A percentile compares a stretch with the other conserved stretches of the same genome.
Conservation (phyloP, 1,140 invertebrate genomes). For the Papilio xuthus region DNA sequence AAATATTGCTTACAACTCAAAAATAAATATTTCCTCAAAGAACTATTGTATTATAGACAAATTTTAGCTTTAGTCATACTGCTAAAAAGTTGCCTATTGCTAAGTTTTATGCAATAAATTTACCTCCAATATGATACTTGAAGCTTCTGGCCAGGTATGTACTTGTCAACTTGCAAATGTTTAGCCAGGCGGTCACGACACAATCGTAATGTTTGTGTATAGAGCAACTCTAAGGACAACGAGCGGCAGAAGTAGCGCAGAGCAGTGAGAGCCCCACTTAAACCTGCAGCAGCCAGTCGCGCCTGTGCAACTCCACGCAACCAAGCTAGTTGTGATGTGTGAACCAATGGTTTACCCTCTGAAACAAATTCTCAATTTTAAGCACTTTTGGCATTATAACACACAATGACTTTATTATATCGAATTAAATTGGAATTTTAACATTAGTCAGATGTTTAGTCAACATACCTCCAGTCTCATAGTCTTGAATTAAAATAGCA, state of each 20-base stretch:
- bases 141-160: conserved; percentile 92
- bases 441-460: neutral
- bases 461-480: conserved; percentile 93
- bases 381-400: neutral
- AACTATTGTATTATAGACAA: neutral
- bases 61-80: neutral
- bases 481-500: conserved; percentile 97
- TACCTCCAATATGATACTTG: conserved; percentile 97
- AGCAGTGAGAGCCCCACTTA: conserved; percentile 89
- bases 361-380: conserved; percentile 57
- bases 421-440: too few species aligned
- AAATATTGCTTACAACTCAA: neutral
- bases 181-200: conserved; percentile 94
- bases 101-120: neutral
- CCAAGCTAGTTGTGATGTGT: conserved; percentile 95
- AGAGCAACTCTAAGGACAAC: conserved; percentile 96
- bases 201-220: conserved; percentile 95
- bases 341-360: conserved; percentile 97
- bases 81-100: neutral
- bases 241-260: conserved; percentile 98
- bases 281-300: conserved; percentile 92
- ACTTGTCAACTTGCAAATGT: conserved; percentile 96
- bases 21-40: neutral
- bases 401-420: neutral
- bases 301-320: conserved; percentile 96